Conservation (phyloP, 2,113 vertebrate genomes). For the Cryptomyrus ogoouensis region DNA sequence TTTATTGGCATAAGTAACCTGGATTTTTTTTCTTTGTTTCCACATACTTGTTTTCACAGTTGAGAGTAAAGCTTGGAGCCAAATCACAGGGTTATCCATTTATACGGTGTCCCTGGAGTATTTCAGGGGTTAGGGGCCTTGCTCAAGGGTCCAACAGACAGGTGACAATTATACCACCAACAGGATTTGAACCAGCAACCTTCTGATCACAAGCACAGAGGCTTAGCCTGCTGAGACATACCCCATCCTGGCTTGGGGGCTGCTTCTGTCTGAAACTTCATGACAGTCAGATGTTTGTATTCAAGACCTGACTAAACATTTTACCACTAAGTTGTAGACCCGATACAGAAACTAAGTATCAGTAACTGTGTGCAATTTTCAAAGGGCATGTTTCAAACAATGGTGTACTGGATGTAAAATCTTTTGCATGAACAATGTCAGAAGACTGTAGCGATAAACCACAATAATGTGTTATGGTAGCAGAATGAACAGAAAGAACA, state of each 20-base stretch:
- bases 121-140: not conserved
- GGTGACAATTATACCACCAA: not conserved
- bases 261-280: not conserved
- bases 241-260: not conserved
- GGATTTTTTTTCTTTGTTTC: not conserved
- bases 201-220: not conserved
- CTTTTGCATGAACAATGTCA: not conserved
- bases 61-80: not conserved
- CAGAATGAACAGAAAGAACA: constrained; percentile 7
- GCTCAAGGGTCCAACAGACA: not conserved
- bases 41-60: not conserved
- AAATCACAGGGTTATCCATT: not conserved
- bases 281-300: not conserved
- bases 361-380: no score
- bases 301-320: not conserved
- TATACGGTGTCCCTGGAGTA: not conserved
- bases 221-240: not conserved
- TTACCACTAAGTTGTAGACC: not conserved
- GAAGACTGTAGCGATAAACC: not conserved
- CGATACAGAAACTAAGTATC: not conserved
- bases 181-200: not conserved
- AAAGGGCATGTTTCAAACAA: not conserved
- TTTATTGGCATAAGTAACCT: not conserved
- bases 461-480: not conserved
- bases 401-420: not conserved